Evolutionary conservation across 2,888 invertebrate species (phyloP), one percentile per base, ranked within the genome.

Genomic region (Dryocosmus kuriphilus): DNA sequence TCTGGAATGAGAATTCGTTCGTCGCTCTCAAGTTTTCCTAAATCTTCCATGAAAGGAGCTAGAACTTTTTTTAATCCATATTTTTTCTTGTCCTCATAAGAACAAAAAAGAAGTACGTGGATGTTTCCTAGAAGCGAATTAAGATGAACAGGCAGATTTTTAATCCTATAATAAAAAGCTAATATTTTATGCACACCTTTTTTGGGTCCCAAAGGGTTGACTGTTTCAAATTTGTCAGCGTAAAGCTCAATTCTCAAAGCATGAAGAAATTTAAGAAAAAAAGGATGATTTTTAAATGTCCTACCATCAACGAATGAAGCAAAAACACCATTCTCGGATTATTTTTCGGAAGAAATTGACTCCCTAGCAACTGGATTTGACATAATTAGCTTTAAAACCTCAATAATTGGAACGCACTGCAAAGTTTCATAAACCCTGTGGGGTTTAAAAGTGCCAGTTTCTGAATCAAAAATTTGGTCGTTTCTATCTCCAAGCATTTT

Each of bases 171-270:
- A 74, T 81, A 79, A 74, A 82, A 80, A 11, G 57, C 67, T 8
- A 77, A 80, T 57, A 84, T 57, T 77, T 83, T 84, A 51, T 83
- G 82, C 6, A 82, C 41, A 11, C 79, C 76, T 27, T 77, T 82
- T 76, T 83, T 82, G 2, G 82, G 83, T 2, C 82, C 82, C n/a
- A n/a, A n/a, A n/a, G n/a, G n/a, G n/a, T n/a, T n/a, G n/a, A n/a
- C n/a, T n/a, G n/a, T n/a, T n/a, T 82, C 83, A 9, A 79, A 73
- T 55, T 83, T 83, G 77, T 84, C 84, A 60, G 80, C 82, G n/a
- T 79, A 81, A 14, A 82, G 60, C 73, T 75, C 73, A 22, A 79
- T 74, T 60, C 79, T 62, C 16, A 81, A 35, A n/a, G 81, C 79
- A 75, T 79, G 14, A 74, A 41, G 57, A 46, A 73, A 75, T 51